Evolutionary conservation across 1,140 invertebrate species (phyloP).

Genomic region (Arctopsyche grandis): DNA sequence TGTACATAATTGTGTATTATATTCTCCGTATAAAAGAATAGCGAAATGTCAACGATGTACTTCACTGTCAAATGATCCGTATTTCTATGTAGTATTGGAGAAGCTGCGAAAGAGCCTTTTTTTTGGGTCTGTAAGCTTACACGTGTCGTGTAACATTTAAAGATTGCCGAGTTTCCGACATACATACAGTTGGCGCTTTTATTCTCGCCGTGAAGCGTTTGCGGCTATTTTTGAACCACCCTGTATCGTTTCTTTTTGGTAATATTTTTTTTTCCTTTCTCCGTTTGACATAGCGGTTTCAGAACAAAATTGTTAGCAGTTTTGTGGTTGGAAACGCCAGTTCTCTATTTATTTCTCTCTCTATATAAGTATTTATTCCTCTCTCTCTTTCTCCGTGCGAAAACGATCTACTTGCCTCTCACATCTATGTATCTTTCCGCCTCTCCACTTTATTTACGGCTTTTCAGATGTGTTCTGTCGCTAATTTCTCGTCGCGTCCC

Average conservation of each 20-base stretch:
- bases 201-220: no score
- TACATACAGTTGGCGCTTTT: no score
- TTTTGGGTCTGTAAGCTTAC: background rate
- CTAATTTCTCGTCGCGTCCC: conserved; percentile 13
- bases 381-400: background rate
- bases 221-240: no score
- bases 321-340: background rate
- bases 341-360: background rate
- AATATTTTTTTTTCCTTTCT: no score
- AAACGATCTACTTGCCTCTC: no score
- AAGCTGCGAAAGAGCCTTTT: background rate
- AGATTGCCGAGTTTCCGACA: no score
- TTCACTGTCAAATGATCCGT: no score
- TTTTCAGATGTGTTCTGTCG: background rate
- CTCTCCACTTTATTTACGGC: background rate
- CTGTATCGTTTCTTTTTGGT: no score
- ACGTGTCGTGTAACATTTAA: background rate
- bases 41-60: no score
- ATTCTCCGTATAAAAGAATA: background rate
- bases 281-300: no score
- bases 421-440: background rate
- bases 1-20: background rate
- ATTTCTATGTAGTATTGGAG: background rate
- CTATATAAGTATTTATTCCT: no score
- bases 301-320: no score